Conservation (phyloP, 2,797 vertebrate genomes). For the Hoplostethus mediterraneus region DNA sequence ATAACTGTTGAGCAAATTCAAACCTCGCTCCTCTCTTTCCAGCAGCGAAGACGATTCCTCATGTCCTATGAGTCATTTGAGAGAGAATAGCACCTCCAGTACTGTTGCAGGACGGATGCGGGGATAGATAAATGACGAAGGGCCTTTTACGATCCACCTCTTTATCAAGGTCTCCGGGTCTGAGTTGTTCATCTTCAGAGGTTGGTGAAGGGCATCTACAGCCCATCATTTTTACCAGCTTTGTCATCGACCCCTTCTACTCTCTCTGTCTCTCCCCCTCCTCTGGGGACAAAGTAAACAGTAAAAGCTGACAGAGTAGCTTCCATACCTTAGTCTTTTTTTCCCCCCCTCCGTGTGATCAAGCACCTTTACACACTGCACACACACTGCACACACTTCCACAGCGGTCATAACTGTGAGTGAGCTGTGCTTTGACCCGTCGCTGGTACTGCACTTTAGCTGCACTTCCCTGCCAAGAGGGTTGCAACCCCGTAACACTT, state of each 20-base stretch:
- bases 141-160: slow-evolving; percentile 41
- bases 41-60: slow-evolving; percentile 2
- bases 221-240: slow-evolving; percentile 62
- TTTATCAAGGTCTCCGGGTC: slow-evolving; percentile 58
- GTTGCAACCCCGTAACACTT: slow-evolving; percentile 35
- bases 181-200: slow-evolving; percentile 66
- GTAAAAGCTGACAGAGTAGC: slow-evolving; percentile 43
- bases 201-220: slow-evolving; percentile 66
- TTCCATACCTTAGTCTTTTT: slow-evolving; percentile 16
- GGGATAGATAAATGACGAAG: slow-evolving; percentile 48
- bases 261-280: not conserved
- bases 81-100: not conserved
- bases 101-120: slow-evolving; percentile 47
- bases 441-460: slow-evolving; percentile 46
- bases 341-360: slow-evolving; percentile 11
- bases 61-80: not conserved
- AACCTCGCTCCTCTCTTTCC: too few species aligned
- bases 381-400: slow-evolving; percentile 7
- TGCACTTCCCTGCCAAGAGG: slow-evolving; percentile 27
- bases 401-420: not conserved
- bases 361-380: slow-evolving; percentile 1
- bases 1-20: too few species aligned
- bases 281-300: slow-evolving; percentile 13
- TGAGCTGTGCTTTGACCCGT: slow-evolving; percentile 44
- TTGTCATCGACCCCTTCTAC: slow-evolving; percentile 49